Conservation (phyloP, 2,888 invertebrate genomes). For the Amaurobius ferox region DNA sequence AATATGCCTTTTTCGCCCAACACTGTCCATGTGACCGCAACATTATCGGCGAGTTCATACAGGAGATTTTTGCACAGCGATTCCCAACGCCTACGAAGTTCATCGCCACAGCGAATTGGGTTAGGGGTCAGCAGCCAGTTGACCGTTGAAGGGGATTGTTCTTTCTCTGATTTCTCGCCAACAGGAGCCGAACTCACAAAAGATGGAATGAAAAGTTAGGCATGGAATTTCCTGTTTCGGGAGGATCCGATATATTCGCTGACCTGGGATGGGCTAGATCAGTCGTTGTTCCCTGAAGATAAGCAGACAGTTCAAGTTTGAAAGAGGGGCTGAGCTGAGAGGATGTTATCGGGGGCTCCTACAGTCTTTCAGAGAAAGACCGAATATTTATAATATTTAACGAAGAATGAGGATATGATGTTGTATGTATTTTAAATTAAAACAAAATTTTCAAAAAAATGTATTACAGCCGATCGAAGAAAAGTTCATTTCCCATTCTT, state of each 20-base stretch:
- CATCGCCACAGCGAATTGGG: slow-evolving; percentile 37
- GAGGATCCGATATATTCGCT: slow-evolving; percentile 7
- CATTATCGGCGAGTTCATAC: background rate
- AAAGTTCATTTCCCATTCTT: too few relatives aligned
- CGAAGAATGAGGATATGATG: too few relatives aligned
- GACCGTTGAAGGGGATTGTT: slow-evolving; percentile 15
- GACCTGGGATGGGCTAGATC: slow-evolving; percentile 6
- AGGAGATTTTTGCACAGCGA: background rate
- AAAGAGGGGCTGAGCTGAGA: background rate
- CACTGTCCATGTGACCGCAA: background rate
- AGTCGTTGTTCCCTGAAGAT: background rate
- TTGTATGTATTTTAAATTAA: too few relatives aligned
- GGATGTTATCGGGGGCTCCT: background rate
- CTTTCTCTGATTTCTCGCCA: background rate
- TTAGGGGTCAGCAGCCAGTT: slow-evolving; percentile 35
- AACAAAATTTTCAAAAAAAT: too few relatives aligned
- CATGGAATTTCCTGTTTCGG: slow-evolving; percentile 18
- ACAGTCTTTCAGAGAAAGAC: too few relatives aligned
- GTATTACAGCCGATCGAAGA: too few relatives aligned
- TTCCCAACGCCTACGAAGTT: slow-evolving; percentile 26
- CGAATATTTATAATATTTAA: too few relatives aligned
- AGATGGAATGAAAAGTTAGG: background rate
- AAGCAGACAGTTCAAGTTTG: slow-evolving; percentile 1
- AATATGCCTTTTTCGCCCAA: background rate
- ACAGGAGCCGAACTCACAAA: background rate